Percentiles rank a stretch among this genome's conserved stretches.
Conservation (phyloP, 92 coral and sea anemone species). For the Pocillopora grandis region DNA sequence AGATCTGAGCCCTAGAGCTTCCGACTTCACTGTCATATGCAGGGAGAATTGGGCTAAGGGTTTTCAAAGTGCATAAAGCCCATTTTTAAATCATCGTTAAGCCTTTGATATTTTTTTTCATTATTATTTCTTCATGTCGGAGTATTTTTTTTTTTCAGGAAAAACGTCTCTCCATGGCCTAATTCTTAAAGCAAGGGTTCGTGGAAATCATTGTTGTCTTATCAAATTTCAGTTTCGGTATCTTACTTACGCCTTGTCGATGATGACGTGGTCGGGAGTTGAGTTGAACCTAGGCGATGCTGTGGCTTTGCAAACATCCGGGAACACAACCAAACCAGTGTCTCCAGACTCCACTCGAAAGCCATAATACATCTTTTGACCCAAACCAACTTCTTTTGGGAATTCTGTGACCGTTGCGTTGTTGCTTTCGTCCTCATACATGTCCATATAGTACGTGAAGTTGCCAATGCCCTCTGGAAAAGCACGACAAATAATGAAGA, state of each 20-base stretch:
- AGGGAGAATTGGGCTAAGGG: too few species aligned
- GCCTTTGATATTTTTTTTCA: too few species aligned
- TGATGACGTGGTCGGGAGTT: constrained; percentile 59
- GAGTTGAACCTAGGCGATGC: constrained; percentile 57
- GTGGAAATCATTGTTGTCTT: too few species aligned
- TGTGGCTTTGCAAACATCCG: constrained; percentile 72
- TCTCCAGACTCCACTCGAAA: constrained; percentile 61
- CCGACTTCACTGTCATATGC: too few species aligned
- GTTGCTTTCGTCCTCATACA: constrained; percentile 60
- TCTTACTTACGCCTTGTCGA: constrained; percentile 63
- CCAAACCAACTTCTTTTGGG: constrained; percentile 59
- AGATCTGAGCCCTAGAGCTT: too few species aligned
- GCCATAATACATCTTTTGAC: constrained; percentile 61
- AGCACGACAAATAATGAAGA: background rate
- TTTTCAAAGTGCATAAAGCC: too few species aligned
- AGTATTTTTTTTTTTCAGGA: too few species aligned
- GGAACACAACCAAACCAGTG: constrained; percentile 56
- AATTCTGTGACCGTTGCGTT: constrained; percentile 39
- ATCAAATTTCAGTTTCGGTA: too few species aligned
- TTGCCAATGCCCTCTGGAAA: constrained; percentile 66
- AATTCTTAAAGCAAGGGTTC: too few species aligned
- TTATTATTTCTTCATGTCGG: too few species aligned
- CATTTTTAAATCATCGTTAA: too few species aligned
- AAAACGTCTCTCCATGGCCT: too few species aligned
- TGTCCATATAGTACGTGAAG: constrained; percentile 82